These are phyloP conservation scores for Ruditapes philippinarum DNA, from an alignment of 1,140 invertebrate species.

Conservation along the genomic window DNA sequence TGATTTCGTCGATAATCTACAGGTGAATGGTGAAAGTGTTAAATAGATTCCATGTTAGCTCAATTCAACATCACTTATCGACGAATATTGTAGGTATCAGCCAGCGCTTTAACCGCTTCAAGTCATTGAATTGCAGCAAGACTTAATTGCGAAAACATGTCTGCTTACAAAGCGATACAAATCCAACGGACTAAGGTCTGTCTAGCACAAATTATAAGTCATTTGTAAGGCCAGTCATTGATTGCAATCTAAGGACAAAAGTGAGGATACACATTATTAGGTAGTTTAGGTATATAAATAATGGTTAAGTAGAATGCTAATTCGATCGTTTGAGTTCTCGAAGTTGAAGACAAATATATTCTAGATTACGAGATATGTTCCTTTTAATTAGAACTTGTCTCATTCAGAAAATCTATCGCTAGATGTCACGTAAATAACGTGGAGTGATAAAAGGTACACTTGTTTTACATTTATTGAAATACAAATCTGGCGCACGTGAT, in stretches of 20 bases:
- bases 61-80: conserved; percentile 30
- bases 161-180: not conserved
- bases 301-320: too few relatives aligned
- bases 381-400: too few relatives aligned
- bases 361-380: not conserved
- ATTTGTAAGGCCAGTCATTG: not conserved
- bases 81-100: conserved; percentile 11
- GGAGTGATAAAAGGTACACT: too few relatives aligned
- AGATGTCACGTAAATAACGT: too few relatives aligned
- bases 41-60: conserved; percentile 3
- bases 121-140: conserved; percentile 19
- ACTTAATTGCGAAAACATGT: conserved; percentile 47
- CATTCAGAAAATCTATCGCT: too few relatives aligned
- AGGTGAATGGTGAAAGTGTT: conserved; percentile 8
- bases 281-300: too few relatives aligned
- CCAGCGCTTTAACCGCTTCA: not conserved
- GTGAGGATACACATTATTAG: not conserved
- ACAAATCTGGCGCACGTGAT: too few relatives aligned
- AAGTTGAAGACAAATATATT: too few relatives aligned
- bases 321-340: too few relatives aligned
- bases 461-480: too few relatives aligned
- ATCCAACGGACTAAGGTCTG: not conserved
- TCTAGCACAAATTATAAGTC: conserved; percentile 11
- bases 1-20: not conserved
- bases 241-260: not conserved